Percentiles rank a stretch among this genome's conserved stretches.
These are phyloP conservation scores for Halcyon leucocephala DNA, from an alignment of 2,797 vertebrate species.

Conservation along the genomic window DNA sequence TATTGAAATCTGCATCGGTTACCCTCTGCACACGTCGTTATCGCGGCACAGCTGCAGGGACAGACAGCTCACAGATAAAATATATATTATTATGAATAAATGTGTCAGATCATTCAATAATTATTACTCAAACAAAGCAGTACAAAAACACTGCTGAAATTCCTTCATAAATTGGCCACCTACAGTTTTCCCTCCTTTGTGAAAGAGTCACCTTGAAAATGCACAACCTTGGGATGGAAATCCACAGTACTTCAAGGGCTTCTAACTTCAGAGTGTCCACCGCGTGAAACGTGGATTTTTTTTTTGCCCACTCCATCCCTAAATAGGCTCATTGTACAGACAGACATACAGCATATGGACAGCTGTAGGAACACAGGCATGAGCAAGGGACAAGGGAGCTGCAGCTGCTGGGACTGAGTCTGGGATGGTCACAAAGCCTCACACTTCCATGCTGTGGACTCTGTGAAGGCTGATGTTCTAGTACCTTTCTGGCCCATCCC, in stretches of 20 bases:
- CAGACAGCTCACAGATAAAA: constrained; percentile 25
- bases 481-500: neutral
- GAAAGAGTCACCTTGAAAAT: neutral
- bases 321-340: neutral
- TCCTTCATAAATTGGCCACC: constrained; percentile 15
- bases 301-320: neutral
- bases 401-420: neutral
- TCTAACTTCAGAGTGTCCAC: neutral
- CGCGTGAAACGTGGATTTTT: neutral
- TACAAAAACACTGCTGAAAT: neutral
- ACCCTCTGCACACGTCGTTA: neutral
- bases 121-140: neutral
- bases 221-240: neutral
- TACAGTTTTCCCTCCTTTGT: neutral
- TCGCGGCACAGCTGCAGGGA: neutral
- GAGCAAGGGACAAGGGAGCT: neutral
- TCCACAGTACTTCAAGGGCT: neutral
- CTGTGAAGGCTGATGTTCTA: neutral
- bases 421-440: fast-evolving
- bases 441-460: fast-evolving
- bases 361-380: neutral
- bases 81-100: neutral
- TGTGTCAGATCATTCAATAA: constrained; percentile 33
- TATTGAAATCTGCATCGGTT: neutral
- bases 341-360: neutral